Evolutionary conservation across 1,140 invertebrate genomes (phyloP), one percentile per base, ranked within the genome.

Genomic region (Zaprionus capensis): DNA sequence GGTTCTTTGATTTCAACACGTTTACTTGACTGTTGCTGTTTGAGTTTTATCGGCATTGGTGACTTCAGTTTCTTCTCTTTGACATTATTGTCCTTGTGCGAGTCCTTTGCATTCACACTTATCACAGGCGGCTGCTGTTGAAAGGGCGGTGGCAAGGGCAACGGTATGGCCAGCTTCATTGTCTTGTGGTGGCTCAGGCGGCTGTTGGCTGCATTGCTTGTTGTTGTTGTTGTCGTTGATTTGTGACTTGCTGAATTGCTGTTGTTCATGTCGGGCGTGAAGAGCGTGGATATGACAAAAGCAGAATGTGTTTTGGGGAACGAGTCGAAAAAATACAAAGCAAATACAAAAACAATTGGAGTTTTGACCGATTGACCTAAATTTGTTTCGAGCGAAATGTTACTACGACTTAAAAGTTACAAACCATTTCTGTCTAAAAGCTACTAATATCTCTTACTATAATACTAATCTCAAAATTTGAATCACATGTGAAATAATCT

Each of bases 31-130:
- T 72, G 46, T 12, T 51, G 46, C 20, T 51, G 46, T 4, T 67
- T 31, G 14, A 36, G 56, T 15, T 59, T 38, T 15, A 38, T 72
- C 11, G 31, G n/a, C 64, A 22, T 2, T 1, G 38, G 2, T 22
- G 31, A 3, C 24, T 49, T 70, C 4, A 59, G 9, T 41, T 71
- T 71, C 38, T 20, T 38, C 15, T 69, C 58, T 20, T 51, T 71
- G 6, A 63, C 59, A 34, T 58, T 64, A 51, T 51, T 55, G n/a
- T 31, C 49, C 53, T 61, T 70, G 46, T 28, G 49, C 17, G 67
- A 17, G 4, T 75, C 67, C 31, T 74, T 74, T 11, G 58, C 66
- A 49, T 44, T 75, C 34, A 62, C 53, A 26, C 34, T 58, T 24
- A 71, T 38, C n/a, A 53, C 34, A 9, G 55, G 17, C 3, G 58